Evolutionary conservation across 2,113 vertebrate species (phyloP), one percentile per base, ranked within the genome.

Genomic region (Nannobrachium achirus): DNA sequence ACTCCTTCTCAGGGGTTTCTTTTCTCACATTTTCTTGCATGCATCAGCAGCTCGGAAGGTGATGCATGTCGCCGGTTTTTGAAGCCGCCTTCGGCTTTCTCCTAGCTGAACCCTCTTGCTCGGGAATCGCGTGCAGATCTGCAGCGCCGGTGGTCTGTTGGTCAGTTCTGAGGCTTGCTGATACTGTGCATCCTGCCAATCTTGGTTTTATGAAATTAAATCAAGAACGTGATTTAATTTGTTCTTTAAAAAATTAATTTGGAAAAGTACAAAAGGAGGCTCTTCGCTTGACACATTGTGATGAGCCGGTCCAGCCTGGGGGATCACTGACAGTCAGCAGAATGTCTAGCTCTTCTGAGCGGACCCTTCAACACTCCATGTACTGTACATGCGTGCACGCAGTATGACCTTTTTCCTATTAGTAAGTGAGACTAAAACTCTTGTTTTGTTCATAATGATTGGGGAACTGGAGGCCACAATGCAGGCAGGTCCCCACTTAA

Each of bases 401-500:
- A 83, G 78, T 78, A 63, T 91, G 91, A 92, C 87, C 86, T 88
- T 88, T 83, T 92, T 74, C 63, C 83, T 84, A 82, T 92, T 83
- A 87, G 79, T 84, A 87, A 88, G 78, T 69, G 83, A 87, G 83
- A 83, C 52, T 89, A 89, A 92, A 91, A 89, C 86, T 89, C 80
- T 90, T 90, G 82, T 90, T 93, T 90, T 88, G 85, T 90, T 90
- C 84, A 66, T 91, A 91, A 91, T 92, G 89, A 92, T 86, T 73
- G 78, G 86, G 91, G 89, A 89, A 86, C 83, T 84, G 85, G 85
- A 85, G 90, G 87, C 84, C 88, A 89, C 84, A 82, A 87, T 75
- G 86, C 89, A 90, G 83, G 89, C 91, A 91, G 90, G 83, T 92
- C 89, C 83, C 91, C 90, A 92, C 89, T 93, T 93, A 94, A 93